Conservation (phyloP, 2,113 vertebrate species). For the Tychaedon coryphoeus region DNA sequence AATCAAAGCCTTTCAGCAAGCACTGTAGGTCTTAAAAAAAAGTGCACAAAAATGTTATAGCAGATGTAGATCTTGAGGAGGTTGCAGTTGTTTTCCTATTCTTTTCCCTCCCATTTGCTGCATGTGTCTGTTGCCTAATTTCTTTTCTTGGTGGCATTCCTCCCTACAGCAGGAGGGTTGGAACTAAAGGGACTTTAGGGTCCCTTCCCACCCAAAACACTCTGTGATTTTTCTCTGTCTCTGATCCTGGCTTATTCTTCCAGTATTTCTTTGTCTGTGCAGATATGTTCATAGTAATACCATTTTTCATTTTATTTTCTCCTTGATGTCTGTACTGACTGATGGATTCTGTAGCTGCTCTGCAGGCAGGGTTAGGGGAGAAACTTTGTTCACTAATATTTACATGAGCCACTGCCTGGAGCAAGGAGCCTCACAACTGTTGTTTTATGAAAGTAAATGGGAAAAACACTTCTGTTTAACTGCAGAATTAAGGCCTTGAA, state of each 20-base stretch:
- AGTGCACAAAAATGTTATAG: neutral
- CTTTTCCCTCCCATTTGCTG: neutral
- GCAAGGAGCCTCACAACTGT: neutral
- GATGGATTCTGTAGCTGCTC: neutral
- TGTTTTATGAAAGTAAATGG: neutral
- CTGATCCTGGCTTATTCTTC: neutral
- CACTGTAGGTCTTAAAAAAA: neutral
- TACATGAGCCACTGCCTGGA: neutral
- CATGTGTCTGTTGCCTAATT: neutral
- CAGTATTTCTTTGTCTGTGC: neutral
- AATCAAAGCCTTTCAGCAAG: neutral
- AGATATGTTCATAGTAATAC: neutral
- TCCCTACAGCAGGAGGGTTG: neutral
- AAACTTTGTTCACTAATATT: neutral
- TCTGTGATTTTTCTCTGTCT: neutral
- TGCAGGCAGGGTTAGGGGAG: neutral
- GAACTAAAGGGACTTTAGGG: neutral
- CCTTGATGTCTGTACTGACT: neutral
- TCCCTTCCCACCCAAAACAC: neutral
- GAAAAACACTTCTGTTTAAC: neutral
- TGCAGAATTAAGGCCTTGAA: neutral
- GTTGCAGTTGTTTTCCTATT: neutral
- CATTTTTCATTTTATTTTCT: neutral
- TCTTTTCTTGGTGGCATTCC: neutral
- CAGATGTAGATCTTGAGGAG: neutral